Evolutionary conservation across 2,797 vertebrate species (phyloP), one percentile per base, ranked within the genome.

Genomic region (Neoniphon sammara): DNA sequence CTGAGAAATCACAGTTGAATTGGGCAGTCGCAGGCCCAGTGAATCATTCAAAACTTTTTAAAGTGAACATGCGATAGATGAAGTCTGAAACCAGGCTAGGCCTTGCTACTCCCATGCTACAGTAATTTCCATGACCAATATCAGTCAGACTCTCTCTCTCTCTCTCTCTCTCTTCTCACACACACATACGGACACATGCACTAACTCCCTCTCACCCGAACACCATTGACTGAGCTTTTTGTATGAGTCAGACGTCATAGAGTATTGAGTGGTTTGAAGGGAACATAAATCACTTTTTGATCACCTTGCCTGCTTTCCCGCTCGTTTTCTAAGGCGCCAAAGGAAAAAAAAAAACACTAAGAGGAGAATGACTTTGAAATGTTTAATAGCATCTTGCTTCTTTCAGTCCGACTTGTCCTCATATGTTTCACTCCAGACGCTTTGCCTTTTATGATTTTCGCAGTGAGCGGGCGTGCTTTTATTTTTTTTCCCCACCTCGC

Each of bases 261-360:
- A 42, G 64, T 86, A 88, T 90, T 87, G 85, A 91, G 76, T 77
- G 63, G 73, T 88, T 77, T 87, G 84, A 89, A 90, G 66, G 85
- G 80, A 87, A 85, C 84, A 91, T 89, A 79, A 91, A 91, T 91
- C 89, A 86, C 63, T 80, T 86, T 89, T 87, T 89, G 86, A 91
- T 89, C 87, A 88, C 81, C 53, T 82, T 78, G 73, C 53, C 73
- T 68, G 65, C 67, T 78, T 83, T 78, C 14, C 21, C 7, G 36
- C 15, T 7, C 30, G 23, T 14, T 50, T 50, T 60, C 17, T 66
- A 77, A 69, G 80, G 73, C 18, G 11, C 46, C 7, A 15, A 10
- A 12, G 7, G 11, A 39, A 47, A 57, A 66, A 54, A 56, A 60
- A 71, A n/a, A 36, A 75, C 18, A 14, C 7, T 42, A 71, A 36